Evolutionary conservation across 2,888 invertebrate genomes (phyloP), one percentile per base, ranked within the genome.

Genomic region (Ectropis crepuscularia): DNA sequence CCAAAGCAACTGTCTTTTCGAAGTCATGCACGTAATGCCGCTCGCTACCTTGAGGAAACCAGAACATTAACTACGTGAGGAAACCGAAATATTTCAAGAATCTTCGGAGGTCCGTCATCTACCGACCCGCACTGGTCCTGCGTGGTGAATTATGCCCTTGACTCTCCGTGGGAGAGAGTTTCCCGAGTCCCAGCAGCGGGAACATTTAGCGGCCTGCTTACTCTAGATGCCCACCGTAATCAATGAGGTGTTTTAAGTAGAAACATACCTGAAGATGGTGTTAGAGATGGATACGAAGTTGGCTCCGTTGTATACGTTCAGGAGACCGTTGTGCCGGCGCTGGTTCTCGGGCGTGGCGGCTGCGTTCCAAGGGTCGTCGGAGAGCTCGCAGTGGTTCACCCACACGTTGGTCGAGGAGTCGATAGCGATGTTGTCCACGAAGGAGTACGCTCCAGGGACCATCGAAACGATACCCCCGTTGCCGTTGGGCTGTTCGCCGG

Each of bases 331-430:
- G 55, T 55, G 55, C n/a, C 55, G 39, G 6, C 55, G 46, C 28
- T 55, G 47, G 55, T 16, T 28, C 28, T 55, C 55, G 0, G 46
- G 8, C 2, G 55, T 55, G 28, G 55, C 39, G 12, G 47, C 55
- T 0, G 55, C 55, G 55, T 55, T 55, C 47, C 47, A 47, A 6
- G 55, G 55, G 41, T 55, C 55, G 28, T 55, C 55, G 8, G 55
- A 55, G 10, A 55, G 12, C 10, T 47, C 10, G 38, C 39, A 39
- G 28, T 55, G 55, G 55, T 55, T 47, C n/a, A 55, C 10, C 55
- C 55, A 55, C 10, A 55, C 39, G 10, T 55, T 10, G 0, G 5
- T 5, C 5, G 47, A 47, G n/a, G 0, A 1, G 39, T 47, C 55
- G 0, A 55, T 37, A 5, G 47, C 55, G 10, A 55, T 39, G 55